These are phyloP conservation scores for Laupala kohalensis DNA, from an alignment of 1,140 invertebrate genomes.

Conservation along the genomic window DNA sequence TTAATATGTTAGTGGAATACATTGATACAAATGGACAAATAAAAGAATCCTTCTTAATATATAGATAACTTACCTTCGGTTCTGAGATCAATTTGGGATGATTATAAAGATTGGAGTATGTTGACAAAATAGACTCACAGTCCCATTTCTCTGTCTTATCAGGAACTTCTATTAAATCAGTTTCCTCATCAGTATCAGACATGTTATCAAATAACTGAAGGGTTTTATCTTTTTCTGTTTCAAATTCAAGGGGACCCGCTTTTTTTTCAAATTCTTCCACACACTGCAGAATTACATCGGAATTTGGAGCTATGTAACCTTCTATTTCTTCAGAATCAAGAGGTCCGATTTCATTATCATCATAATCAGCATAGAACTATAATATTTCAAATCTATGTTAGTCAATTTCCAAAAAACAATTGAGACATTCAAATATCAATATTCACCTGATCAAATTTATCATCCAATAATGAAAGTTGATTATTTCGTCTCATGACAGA, in stretches of 20 bases:
- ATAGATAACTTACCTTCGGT: slow-evolving; percentile 42
- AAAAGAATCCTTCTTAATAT: no score
- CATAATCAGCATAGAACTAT: slow-evolving; percentile 71
- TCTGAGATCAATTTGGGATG: slow-evolving; percentile 78
- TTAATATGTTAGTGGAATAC: no score
- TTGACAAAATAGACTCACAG: slow-evolving; percentile 82
- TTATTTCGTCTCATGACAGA: slow-evolving; percentile 80
- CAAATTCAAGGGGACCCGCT: background rate
- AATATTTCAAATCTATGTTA: slow-evolving; percentile 15
- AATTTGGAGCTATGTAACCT: slow-evolving; percentile 52
- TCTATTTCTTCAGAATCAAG: slow-evolving; percentile 83
- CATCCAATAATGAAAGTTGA: slow-evolving; percentile 69
- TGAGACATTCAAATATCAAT: background rate
- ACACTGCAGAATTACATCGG: slow-evolving; percentile 45
- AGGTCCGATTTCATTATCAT: slow-evolving; percentile 80
- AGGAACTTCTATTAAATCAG: slow-evolving; percentile 43
- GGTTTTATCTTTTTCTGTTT: no score
- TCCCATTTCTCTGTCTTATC: slow-evolving; percentile 71
- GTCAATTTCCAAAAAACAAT: background rate
- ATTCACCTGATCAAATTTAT: slow-evolving; percentile 73
- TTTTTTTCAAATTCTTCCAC: slow-evolving; percentile 41
- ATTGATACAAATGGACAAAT: no score
- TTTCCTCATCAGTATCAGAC: slow-evolving; percentile 41
- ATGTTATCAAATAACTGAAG: slow-evolving; percentile 35
- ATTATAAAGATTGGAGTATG: slow-evolving; percentile 82